Evolutionary conservation across 2,888 invertebrate genomes (phyloP).

Genomic region (Drosophila glabriapex): DNA sequence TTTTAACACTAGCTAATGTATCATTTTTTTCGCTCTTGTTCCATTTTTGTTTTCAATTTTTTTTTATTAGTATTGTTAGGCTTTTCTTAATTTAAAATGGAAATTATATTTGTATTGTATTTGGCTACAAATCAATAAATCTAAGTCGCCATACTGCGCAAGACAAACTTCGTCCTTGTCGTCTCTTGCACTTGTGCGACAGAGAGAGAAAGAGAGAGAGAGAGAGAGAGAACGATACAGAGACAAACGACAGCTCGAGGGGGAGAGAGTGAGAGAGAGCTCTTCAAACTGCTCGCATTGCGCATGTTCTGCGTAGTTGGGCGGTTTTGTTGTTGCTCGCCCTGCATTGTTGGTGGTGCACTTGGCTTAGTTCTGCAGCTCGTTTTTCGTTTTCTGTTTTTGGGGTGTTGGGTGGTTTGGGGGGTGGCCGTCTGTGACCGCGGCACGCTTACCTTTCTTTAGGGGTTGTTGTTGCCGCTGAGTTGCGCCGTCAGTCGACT

Average conservation of each 20-base stretch:
- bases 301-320: constrained; percentile 65
- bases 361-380: constrained; percentile 66
- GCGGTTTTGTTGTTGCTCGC: constrained; percentile 50
- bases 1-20: not conserved
- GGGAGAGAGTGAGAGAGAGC: constrained; percentile 10
- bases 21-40: not conserved
- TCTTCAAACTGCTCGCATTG: constrained; percentile 19
- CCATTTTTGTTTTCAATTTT: not conserved
- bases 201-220: constrained; percentile 14
- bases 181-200: constrained; percentile 24
- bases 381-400: constrained; percentile 28
- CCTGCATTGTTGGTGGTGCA: constrained; percentile 55
- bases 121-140: constrained; percentile 56
- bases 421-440: constrained; percentile 27
- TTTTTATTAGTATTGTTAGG: not conserved
- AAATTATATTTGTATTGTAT: not conserved
- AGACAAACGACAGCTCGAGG: constrained; percentile 2
- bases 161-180: constrained; percentile 57
- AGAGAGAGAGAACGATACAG: constrained; percentile 4
- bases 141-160: constrained; percentile 60
- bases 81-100: not conserved
- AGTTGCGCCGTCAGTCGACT: constrained; percentile 72
- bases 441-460: constrained; percentile 54
- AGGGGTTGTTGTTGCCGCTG: constrained; percentile 77
- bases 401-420: constrained; percentile 25